Base-by-base conservation (phyloP, 2,888 invertebrate genomes). In the Artemia sinica region DNA sequence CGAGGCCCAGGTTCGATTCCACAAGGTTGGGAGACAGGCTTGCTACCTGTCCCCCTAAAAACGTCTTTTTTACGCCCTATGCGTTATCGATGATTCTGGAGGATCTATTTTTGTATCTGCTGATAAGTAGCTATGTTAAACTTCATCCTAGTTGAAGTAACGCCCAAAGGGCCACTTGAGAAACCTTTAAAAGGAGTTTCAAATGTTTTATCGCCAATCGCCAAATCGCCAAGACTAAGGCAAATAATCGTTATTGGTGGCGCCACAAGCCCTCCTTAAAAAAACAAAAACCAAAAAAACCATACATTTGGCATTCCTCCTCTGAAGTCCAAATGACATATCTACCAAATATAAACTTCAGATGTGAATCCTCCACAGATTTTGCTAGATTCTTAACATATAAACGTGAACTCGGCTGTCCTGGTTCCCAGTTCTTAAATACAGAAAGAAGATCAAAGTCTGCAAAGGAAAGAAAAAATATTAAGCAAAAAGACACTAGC, bases 321-420 rank as follows among this genome's bases (percentile, higher is more conserved):
- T 80, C 78, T 66, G 76, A 74, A 28, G 77, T 76, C 74, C 80
- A 77, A 69, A 81, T 74, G 7, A 82, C 75, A 74, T 86, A 92
- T 68, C 86, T 81, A 71, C 83, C 84, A 76, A 86, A 94, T 72
- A 94, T 85, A 72, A 83, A 83, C 73, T 84, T 83, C 7, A 94
- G 79, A 79, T 91, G 89, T 73, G 83, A 81, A 67, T 84, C 83
- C n/a, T 83, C 84, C 0, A 88, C 87, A 72, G 84, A 84, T 80
- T 91, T 93, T 0, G 87, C 83, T 67, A 94, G 82, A 80, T 95
- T 95, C 77, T 95, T 95, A 49, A 95, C 85, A 75, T 95, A 95
- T n/a, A 95, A 78, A 72, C 92, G 84, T 80, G 86, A 85, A 28
- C 88, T 87, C 7, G 88, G 86, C 69, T 85, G 83, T 0, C 94